Evolutionary conservation across 2,113 vertebrate species (phyloP), one percentile per base, ranked within the genome.

Genomic region (Chroicocephalus ridibundus): DNA sequence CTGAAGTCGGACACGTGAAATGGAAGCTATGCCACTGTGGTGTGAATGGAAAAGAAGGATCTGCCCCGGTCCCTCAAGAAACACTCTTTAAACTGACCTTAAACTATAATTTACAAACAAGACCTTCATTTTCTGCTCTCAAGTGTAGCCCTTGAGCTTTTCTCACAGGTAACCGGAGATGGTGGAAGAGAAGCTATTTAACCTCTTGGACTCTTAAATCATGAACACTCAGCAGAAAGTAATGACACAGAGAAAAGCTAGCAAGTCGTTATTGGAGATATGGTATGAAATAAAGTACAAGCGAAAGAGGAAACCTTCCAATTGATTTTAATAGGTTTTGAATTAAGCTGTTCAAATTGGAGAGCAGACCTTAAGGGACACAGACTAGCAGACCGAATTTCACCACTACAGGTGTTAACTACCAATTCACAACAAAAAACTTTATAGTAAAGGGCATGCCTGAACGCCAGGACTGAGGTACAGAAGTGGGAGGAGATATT

Each of bases 131-230:
- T 77, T 87, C 58, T 16, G 3, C 49, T 92, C 71, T 91, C 17
- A 66, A 54, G 79, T 10, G 31, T 6, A 90, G 62, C 27, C 55
- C 88, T 77, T 46, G 26, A 90, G 71, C 40, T 90, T 42, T 83
- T 46, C 78, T 69, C 5, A 2, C 17, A 51, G 55, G 84, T 89
- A 82, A 82, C 10, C 2, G 1, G 72, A 92, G 93, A 66, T 8
- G 38, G 71, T 5, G 31, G 71, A 62, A 70, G 60, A 90, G 75
- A 89, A 94, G 76, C 9, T 42, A 20, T 77, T 95, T 81, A 92
- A 97, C 75, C 78, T 95, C 68, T 61, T 62, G 36, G 21, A 71
- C 82, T 93, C 70, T 86, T 46, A 68, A 96, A 84, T 77, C 75
- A 57, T 8, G 36, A 85, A 31, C 49, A 84, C 44, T 52, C 80